Base-by-base conservation (phyloP, 2,113 vertebrate species). In the Nyctibius bracteatus region DNA sequence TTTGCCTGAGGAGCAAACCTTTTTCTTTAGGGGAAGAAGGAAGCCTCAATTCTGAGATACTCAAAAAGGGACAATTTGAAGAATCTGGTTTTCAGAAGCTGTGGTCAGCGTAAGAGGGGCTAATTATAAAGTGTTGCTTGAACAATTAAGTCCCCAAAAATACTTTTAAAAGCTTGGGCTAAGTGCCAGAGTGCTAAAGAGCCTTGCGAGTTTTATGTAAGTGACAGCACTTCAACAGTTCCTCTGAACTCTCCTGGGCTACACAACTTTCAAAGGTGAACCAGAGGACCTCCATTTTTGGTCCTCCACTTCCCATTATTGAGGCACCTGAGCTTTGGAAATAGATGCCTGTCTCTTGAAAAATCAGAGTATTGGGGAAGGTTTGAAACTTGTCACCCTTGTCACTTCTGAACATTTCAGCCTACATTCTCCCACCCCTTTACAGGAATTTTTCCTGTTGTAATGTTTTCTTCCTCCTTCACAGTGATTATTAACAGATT, bases 401-500 rank as follows among this genome's bases (percentile, higher is more conserved):
- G 67, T 93, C 21, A 46, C 27, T 92, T 90, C 39, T 57, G 73
- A 94, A 62, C 24, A 22, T 70, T 86, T 82, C 57, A 94, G 39
- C 44, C 37, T 78, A 35, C 21, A 54, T 81, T 94, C 47, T 43
- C 51, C 24, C 39, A 57, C 35, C 21, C 8, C 8, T 92, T 74
- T 70, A 59, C 59, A 44, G 55, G 51, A 70, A 43, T 88, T 95
- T 92, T 90, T 88, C 46, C 23, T 41, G 18, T 78, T 84, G 39
- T 68, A 84, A 73, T 57, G 54, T 93, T 96, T 92, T 90, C 77
- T 92, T 93, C 52, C 47, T 91, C 44, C 75, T 86, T 86, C 86
- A 74, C 73, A 92, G 86, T 72, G 70, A 94, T 91, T 92, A 92
- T 74, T 92, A 96, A 92, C 77, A 95, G 81, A 91, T 92, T 95